Conservation (phyloP, 2,888 invertebrate genomes). For the Zele albiditarsus region DNA sequence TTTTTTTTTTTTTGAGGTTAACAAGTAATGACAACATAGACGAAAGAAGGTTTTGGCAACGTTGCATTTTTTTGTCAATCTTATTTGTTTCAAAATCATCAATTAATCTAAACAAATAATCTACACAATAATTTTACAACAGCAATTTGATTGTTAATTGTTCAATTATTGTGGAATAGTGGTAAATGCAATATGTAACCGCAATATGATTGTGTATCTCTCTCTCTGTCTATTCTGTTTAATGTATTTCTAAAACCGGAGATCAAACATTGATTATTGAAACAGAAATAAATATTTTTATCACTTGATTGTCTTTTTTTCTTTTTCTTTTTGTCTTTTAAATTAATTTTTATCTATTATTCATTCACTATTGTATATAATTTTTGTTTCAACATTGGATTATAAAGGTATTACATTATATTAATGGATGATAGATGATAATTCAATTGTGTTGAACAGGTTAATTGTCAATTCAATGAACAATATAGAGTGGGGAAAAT, state of each 20-base stretch:
- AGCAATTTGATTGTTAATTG: conserved; percentile 29
- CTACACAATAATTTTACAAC: no score
- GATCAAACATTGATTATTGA: background rate
- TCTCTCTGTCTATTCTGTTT: conserved; percentile 4
- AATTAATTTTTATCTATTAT: no score
- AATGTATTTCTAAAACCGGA: background rate
- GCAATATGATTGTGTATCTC: conserved; percentile 34
- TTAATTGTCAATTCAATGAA: conserved; percentile 2
- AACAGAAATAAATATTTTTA: background rate
- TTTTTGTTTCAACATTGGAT: background rate
- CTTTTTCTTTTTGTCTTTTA: background rate
- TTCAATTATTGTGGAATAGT: conserved; percentile 23
- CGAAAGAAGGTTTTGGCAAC: no score
- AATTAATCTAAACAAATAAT: no score
- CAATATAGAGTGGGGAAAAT: background rate
- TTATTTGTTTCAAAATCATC: no score
- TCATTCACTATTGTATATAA: background rate
- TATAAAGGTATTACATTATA: background rate
- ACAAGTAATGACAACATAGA: no score
- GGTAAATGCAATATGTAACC: conserved; percentile 20
- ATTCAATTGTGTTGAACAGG: background rate
- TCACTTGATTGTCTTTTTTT: background rate
- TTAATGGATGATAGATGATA: background rate
- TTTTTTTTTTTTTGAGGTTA: no score
- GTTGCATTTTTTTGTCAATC: no score